These are phyloP conservation scores for Myrmecophaga tridactyla DNA, from an alignment of 2,113 vertebrate species.

Conservation along the genomic window DNA sequence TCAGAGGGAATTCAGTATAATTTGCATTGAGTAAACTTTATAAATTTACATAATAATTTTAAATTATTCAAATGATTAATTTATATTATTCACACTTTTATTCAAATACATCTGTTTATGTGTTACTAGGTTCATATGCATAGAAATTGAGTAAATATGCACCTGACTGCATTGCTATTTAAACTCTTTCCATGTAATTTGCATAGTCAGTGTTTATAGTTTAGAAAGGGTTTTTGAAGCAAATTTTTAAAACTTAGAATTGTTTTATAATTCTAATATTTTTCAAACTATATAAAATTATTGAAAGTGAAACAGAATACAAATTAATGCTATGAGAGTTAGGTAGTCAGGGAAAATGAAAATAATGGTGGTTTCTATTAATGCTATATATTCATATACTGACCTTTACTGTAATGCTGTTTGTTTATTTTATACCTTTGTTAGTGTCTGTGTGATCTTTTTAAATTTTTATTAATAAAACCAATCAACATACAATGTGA, in stretches of 20 bases:
- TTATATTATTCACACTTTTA: slow-evolving; percentile 52
- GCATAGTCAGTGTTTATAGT: slow-evolving; percentile 8
- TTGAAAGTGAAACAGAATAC: background rate
- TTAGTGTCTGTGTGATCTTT: background rate
- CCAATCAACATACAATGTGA: no score
- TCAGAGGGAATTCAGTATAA: slow-evolving; percentile 23
- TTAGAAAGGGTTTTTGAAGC: background rate
- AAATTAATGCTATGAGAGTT: background rate
- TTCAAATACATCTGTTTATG: slow-evolving; percentile 40
- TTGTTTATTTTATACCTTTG: background rate
- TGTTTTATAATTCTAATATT: slow-evolving; percentile 41
- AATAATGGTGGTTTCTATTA: background rate
- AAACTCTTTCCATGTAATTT: slow-evolving; percentile 27
- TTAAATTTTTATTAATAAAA: no score
- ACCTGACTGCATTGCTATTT: slow-evolving; percentile 49
- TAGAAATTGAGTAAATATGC: slow-evolving; percentile 33
- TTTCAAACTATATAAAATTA: slow-evolving; percentile 25
- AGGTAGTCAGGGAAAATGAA: background rate
- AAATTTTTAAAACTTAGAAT: slow-evolving; percentile 8
- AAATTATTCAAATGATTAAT: slow-evolving; percentile 46
- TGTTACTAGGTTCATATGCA: slow-evolving; percentile 22
- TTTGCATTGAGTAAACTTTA: slow-evolving; percentile 32
- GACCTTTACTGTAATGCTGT: background rate
- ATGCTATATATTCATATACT: background rate
- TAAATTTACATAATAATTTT: slow-evolving; percentile 43